Conservation (phyloP, 2,888 invertebrate genomes). For the Congeria kusceri region DNA sequence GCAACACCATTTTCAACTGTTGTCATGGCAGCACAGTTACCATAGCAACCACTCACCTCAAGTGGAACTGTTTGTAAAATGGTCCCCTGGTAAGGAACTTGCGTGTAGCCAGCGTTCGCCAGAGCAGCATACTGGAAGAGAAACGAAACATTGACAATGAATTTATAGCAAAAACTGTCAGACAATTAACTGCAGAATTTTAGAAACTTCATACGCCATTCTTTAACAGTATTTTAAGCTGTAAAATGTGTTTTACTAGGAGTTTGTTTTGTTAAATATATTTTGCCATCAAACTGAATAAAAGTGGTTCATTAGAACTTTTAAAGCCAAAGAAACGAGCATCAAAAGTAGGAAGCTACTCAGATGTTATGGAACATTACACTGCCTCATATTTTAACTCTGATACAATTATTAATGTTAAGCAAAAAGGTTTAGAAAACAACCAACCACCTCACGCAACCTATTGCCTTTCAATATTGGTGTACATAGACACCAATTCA, state of each 20-base stretch:
- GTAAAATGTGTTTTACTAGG: not conserved
- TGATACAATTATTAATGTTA: too few relatives aligned
- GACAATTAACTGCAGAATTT: not conserved
- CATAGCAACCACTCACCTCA: constrained; percentile 55
- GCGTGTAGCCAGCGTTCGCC: constrained; percentile 59
- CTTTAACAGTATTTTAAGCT: not conserved
- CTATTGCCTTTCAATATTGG: too few relatives aligned
- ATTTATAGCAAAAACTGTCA: not conserved
- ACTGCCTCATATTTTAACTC: too few relatives aligned
- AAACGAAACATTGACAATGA: not conserved
- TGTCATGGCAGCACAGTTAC: constrained; percentile 20
- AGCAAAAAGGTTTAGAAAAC: too few relatives aligned
- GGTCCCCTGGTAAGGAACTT: constrained; percentile 66
- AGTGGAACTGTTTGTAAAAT: constrained; percentile 67
- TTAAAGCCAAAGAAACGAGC: too few relatives aligned
- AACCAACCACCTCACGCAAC: too few relatives aligned
- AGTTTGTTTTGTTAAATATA: too few relatives aligned
- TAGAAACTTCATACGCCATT: not conserved
- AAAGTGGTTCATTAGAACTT: too few relatives aligned
- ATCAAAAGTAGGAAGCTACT: too few relatives aligned
- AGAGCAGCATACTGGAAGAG: constrained; percentile 61
- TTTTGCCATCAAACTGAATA: too few relatives aligned
- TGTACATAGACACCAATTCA: too few relatives aligned
- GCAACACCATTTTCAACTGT: not conserved
- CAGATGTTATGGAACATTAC: too few relatives aligned